A percentile compares a stretch with the other conserved stretches of the same genome.
Conservation (phyloP, 2,888 invertebrate genomes). For the Eupeodes luniger region DNA sequence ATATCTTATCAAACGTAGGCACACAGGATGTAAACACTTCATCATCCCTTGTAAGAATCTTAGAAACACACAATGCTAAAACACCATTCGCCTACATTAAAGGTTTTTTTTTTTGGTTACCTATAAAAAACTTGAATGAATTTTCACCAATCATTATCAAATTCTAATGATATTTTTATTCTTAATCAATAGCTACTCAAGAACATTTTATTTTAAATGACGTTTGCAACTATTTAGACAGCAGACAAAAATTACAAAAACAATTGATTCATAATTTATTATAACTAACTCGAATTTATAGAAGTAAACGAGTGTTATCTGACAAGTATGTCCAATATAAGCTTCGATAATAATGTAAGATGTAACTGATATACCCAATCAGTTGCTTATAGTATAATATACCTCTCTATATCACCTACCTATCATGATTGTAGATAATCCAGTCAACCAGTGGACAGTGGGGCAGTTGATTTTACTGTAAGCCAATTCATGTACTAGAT, state of each 20-base stretch:
- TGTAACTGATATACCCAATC: conserved; percentile 25
- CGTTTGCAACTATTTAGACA: neutral
- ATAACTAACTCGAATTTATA: neutral
- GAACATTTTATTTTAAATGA: neutral
- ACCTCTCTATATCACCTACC: too few relatives aligned
- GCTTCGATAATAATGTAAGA: neutral
- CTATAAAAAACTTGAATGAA: neutral
- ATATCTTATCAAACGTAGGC: too few relatives aligned
- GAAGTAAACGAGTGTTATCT: neutral
- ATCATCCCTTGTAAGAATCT: too few relatives aligned
- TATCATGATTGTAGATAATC: conserved; percentile 25
- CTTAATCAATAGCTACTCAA: neutral
- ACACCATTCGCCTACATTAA: too few relatives aligned
- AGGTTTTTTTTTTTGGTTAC: too few relatives aligned
- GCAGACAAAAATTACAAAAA: neutral
- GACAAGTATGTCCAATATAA: neutral
- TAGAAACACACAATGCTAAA: too few relatives aligned
- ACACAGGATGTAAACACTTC: too few relatives aligned
- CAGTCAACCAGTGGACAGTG: neutral
- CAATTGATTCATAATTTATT: too few relatives aligned
- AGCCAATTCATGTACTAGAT: neutral
- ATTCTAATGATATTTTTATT: neutral
- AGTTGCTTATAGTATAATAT: neutral
- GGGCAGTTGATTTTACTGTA: neutral
- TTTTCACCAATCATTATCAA: neutral